Evolutionary conservation across 37 sponge, comb jelly and placozoan genomes (phyloP).

Genomic region (Geodia barretti): DNA sequence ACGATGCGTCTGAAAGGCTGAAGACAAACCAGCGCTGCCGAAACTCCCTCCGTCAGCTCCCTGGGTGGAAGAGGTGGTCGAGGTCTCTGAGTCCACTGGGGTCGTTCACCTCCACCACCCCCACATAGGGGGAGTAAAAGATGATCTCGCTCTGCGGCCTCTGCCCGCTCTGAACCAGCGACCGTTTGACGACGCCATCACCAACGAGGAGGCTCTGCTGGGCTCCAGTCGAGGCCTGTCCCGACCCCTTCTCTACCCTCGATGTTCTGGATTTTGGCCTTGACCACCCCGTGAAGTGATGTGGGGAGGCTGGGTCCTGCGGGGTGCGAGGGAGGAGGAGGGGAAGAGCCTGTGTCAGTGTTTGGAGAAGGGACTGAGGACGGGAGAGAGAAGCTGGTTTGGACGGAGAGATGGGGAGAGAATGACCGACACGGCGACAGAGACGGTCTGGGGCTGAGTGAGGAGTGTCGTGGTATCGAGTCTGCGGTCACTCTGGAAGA

Average conservation of each 20-base stretch:
- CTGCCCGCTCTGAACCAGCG: not conserved
- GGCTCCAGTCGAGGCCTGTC: not conserved
- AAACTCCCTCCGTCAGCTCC: not conserved
- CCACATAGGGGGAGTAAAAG: not conserved
- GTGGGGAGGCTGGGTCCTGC: not conserved
- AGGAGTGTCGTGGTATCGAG: constrained; percentile 8
- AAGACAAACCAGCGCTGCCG: not conserved
- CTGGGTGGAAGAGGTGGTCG: constrained; percentile 28
- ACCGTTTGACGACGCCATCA: not conserved
- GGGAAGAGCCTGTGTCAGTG: not conserved
- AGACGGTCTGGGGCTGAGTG: constrained; percentile 34
- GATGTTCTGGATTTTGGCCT: constrained; percentile 28
- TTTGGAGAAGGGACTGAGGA: not conserved
- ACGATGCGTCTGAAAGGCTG: not conserved
- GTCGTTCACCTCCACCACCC: not conserved
- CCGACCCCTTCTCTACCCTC: constrained; percentile 17
- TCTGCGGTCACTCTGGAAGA: not conserved
- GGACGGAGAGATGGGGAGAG: not conserved
- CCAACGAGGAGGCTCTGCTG: not conserved
- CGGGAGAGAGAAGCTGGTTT: constrained; percentile 2
- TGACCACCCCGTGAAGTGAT: constrained; percentile 31
- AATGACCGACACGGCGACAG: too few species aligned
- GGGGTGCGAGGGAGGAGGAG: too few species aligned
- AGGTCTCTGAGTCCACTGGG: too few species aligned
- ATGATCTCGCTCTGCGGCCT: not conserved